Evolutionary conservation across 2,113 vertebrate species (phyloP).

Genomic region (Phyllostomus hastatus): DNA sequence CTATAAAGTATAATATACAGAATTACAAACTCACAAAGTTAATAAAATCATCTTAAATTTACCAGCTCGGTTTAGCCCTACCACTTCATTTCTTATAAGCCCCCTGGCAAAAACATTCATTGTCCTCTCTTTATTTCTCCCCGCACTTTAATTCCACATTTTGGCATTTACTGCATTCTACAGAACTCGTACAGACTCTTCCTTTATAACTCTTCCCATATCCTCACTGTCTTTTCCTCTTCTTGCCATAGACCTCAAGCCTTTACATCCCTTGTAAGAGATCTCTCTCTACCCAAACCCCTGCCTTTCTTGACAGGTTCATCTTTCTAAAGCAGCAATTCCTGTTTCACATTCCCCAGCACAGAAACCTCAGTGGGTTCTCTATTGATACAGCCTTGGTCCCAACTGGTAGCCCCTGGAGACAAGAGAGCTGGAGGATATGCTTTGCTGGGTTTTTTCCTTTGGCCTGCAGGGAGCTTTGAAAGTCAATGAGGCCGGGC

Average conservation of each 20-base stretch:
- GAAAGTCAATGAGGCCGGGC: background rate
- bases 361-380: background rate
- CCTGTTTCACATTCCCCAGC: background rate
- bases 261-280: background rate
- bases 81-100: background rate
- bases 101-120: background rate
- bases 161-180: background rate
- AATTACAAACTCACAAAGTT: background rate
- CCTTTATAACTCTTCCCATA: background rate
- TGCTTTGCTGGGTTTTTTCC: background rate
- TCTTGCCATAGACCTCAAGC: background rate
- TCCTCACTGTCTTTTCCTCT: background rate
- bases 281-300: background rate
- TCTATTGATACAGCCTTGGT: background rate
- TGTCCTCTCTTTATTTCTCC: background rate
- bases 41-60: background rate
- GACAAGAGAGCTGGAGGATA: background rate
- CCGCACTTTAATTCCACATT: background rate
- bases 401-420: background rate
- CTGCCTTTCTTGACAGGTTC: background rate
- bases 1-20: background rate
- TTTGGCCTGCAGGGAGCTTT: constrained; percentile 13
- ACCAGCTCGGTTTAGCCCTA: background rate
- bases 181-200: background rate
- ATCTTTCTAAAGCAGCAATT: background rate